A percentile compares a stretch with the other conserved stretches of the same genome.
phyloP scores from a whole-genome alignment of 2,888 invertebrate genomes.

The Agrotis exclamationis region DNA sequence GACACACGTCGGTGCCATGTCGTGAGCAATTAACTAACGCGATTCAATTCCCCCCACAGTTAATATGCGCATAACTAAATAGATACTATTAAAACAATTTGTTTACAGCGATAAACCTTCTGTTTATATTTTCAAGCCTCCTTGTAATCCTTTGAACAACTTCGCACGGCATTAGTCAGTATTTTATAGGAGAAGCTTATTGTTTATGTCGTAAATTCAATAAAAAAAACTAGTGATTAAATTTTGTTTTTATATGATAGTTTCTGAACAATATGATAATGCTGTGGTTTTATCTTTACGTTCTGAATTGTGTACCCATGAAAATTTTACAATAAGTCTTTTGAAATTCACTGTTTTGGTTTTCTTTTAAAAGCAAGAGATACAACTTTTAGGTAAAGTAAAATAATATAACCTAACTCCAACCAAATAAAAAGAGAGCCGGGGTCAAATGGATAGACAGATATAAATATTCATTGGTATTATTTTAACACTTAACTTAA shows the following conservation, averaged over 20 bases:
- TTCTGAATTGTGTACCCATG: neutral
- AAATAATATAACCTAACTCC: conserved; percentile 12
- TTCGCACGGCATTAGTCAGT: conserved; percentile 47
- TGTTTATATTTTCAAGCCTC: conserved; percentile 62
- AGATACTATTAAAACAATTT: conserved; percentile 77
- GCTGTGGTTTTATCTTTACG: neutral
- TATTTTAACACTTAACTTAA: conserved; percentile 64
- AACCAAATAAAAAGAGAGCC: conserved; percentile 31
- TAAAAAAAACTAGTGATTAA: conserved; percentile 20
- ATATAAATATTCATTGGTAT: conserved; percentile 66
- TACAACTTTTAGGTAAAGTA: conserved; percentile 1
- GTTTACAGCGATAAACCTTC: conserved; percentile 75
- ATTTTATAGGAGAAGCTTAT: conserved; percentile 41
- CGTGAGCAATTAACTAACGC: conserved; percentile 72
- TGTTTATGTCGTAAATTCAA: conserved; percentile 24
- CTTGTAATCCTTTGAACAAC: conserved; percentile 55
- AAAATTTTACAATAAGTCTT: neutral
- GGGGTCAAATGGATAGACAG: conserved; percentile 34
- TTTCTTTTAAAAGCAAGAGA: neutral
- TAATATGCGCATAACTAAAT: conserved; percentile 80
- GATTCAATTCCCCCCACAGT: conserved; percentile 72
- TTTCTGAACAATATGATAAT: conserved; percentile 6
- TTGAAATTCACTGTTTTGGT: conserved; percentile 4
- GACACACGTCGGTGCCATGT: conserved; percentile 65
- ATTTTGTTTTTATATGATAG: no score